These are phyloP conservation scores for Arnoldichthys spilopterus DNA, from an alignment of 2,797 vertebrate genomes.

Conservation along the genomic window DNA sequence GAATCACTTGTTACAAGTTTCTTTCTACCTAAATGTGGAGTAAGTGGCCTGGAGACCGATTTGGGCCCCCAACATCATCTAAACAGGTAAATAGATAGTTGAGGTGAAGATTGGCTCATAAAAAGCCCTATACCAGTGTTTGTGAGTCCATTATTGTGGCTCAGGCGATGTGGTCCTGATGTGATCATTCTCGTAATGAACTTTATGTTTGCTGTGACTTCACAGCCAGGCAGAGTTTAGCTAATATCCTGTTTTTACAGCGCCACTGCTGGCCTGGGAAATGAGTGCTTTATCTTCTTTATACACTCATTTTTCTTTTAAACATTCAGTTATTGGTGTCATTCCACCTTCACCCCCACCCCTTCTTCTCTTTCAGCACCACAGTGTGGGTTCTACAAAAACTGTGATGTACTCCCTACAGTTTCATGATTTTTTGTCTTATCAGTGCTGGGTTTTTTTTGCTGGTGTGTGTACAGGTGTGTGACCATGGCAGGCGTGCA, in stretches of 20 bases:
- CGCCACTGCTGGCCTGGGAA: constrained; percentile 28
- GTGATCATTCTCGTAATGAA: constrained; percentile 42
- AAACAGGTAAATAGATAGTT: constrained; percentile 21
- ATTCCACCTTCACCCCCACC: neutral
- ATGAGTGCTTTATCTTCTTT: constrained; percentile 40
- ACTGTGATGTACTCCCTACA: neutral
- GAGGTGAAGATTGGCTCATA: constrained; percentile 36
- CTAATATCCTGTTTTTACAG: constrained; percentile 47
- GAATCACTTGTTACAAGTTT: neutral
- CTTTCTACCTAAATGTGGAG: neutral
- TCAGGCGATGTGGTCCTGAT: constrained; percentile 26
- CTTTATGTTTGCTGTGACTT: constrained; percentile 38
- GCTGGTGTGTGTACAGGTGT: constrained; percentile 17
- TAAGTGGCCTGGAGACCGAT: neutral
- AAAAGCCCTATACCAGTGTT: constrained; percentile 9
- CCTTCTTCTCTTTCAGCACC: neutral
- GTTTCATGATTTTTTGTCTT: neutral
- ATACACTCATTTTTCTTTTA: constrained; percentile 36
- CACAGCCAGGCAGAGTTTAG: constrained; percentile 3
- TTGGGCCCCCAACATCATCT: neutral
- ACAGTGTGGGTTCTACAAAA: neutral
- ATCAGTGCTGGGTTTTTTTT: neutral
- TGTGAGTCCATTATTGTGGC: constrained; percentile 39
- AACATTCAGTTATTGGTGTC: constrained; percentile 26
- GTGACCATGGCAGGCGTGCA: neutral